These are phyloP conservation scores for Linepithema humile DNA, from an alignment of 1,140 invertebrate genomes.

Conservation along the genomic window DNA sequence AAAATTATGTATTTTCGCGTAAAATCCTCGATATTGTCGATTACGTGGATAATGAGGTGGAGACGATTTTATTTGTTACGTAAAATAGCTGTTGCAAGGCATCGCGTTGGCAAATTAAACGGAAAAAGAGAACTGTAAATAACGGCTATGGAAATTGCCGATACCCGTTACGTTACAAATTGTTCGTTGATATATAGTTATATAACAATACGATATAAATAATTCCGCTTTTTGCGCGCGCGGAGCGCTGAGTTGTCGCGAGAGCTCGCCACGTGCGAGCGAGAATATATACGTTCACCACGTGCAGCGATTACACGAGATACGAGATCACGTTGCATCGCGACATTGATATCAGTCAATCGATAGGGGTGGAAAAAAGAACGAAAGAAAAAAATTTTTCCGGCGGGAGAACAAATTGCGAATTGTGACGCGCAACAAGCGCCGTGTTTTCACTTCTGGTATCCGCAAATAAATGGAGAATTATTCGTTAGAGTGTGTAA, in stretches of 20 bases:
- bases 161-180: not conserved
- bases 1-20: not conserved
- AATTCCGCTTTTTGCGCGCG: not conserved
- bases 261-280: conserved; percentile 20
- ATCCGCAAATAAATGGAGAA: not conserved
- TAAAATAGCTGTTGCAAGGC: not conserved
- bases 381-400: not conserved
- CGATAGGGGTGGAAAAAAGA: not conserved
- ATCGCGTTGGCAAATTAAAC: not conserved
- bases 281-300: not conserved
- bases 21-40: not conserved
- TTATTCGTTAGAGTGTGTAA: not conserved
- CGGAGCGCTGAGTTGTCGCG: not conserved
- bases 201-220: conserved; percentile 14
- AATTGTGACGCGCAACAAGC: not conserved
- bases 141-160: not conserved
- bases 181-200: not conserved
- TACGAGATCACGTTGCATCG: conserved; percentile 32
- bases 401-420: not conserved
- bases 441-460: not conserved
- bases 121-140: not conserved
- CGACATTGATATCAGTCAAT: not conserved
- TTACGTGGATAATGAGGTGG: not conserved
- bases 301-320: conserved; percentile 9
- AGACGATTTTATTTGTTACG: not conserved